These are phyloP conservation scores for Scaptomyza flava DNA, from an alignment of 2,888 invertebrate species.

Conservation along the genomic window DNA sequence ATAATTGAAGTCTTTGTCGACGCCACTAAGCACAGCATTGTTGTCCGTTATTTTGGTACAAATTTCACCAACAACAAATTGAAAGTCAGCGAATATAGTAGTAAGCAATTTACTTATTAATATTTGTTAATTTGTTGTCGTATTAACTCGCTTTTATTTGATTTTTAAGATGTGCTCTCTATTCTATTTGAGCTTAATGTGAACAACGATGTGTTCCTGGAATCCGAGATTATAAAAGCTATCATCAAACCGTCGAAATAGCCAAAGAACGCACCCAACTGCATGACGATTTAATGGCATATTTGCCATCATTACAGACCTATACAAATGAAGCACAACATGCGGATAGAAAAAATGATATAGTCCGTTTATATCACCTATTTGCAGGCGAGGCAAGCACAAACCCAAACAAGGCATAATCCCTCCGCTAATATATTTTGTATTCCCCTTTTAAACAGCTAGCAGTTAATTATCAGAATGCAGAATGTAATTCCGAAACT, in stretches of 20 bases:
- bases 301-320: constrained; percentile 67
- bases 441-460: constrained; percentile 50
- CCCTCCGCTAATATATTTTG: not conserved
- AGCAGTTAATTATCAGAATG: constrained; percentile 78
- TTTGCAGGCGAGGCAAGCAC: constrained; percentile 69
- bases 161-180: constrained; percentile 72
- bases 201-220: constrained; percentile 57
- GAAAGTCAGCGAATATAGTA: constrained; percentile 79
- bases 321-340: constrained; percentile 55
- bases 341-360: constrained; percentile 67
- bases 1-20: constrained; percentile 74
- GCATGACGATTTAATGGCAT: constrained; percentile 75
- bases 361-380: constrained; percentile 74
- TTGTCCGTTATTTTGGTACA: constrained; percentile 72
- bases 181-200: constrained; percentile 77
- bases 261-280: constrained; percentile 74
- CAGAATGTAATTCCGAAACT: constrained; percentile 77
- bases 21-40: constrained; percentile 66
- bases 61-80: constrained; percentile 71
- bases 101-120: constrained; percentile 57
- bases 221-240: constrained; percentile 68
- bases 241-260: constrained; percentile 77
- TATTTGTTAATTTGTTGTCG: not conserved
- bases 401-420: not conserved
- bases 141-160: not conserved